These are phyloP conservation scores for Scatophagus argus DNA, from an alignment of 2,113 vertebrate genomes.

Conservation along the genomic window DNA sequence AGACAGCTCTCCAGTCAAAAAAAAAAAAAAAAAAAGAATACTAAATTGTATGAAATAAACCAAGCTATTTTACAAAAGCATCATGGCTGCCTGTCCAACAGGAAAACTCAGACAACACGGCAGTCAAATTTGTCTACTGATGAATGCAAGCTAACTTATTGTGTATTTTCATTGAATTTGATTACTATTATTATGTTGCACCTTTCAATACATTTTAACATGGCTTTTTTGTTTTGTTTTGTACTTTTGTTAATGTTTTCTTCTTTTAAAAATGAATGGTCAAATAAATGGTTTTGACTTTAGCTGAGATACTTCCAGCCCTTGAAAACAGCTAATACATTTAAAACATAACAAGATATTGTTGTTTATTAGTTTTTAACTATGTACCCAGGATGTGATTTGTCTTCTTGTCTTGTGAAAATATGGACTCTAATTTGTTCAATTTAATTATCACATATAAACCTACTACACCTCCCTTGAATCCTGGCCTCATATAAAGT, in stretches of 20 bases:
- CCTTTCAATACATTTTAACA: background rate
- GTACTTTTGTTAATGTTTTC: background rate
- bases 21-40: conserved; percentile 50
- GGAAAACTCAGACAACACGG: background rate
- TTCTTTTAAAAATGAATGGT: background rate
- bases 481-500: conserved; percentile 70
- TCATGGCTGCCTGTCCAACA: conserved; percentile 28
- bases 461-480: conserved; percentile 56
- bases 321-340: background rate
- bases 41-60: conserved; percentile 59
- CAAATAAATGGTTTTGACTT: background rate
- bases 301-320: background rate
- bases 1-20: conserved; percentile 50
- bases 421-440: conserved; percentile 56
- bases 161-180: background rate
- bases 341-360: background rate
- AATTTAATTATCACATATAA: conserved; percentile 69
- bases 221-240: background rate
- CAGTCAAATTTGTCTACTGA: conserved; percentile 34
- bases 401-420: conserved; percentile 30
- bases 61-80: conserved; percentile 37
- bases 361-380: conserved; percentile 8
- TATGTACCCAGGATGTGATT: background rate
- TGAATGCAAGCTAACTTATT: conserved; percentile 3
- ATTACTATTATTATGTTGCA: conserved; percentile 1